Evolutionary conservation across 2,797 vertebrate genomes (phyloP).

Genomic region (Loriculus beryllinus): DNA sequence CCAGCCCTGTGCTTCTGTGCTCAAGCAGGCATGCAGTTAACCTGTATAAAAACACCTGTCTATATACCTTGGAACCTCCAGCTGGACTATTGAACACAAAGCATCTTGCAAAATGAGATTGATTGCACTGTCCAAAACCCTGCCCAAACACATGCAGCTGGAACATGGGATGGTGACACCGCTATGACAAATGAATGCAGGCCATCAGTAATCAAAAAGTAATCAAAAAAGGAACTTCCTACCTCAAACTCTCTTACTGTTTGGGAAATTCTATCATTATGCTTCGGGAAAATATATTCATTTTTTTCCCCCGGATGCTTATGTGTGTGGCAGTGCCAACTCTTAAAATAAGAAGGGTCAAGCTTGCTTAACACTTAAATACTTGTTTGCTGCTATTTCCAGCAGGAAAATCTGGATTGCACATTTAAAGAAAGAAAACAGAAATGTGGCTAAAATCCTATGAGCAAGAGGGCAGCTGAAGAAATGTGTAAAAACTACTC

Average conservation of each 20-base stretch:
- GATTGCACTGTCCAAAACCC: background rate
- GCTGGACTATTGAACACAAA: background rate
- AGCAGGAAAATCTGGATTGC: background rate
- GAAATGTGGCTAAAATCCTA: background rate
- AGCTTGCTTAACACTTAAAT: background rate
- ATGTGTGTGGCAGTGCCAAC: background rate
- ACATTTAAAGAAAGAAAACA: background rate
- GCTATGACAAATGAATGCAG: background rate
- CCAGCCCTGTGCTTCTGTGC: background rate
- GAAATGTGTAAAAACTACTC: background rate
- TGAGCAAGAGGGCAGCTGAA: background rate
- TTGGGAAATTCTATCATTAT: background rate
- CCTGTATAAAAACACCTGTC: background rate
- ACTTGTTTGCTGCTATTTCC: background rate
- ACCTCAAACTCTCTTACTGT: rapidly evolving
- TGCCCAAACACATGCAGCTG: background rate
- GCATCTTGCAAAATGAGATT: background rate
- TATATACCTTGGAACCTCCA: background rate
- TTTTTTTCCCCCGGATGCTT: background rate
- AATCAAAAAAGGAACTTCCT: background rate
- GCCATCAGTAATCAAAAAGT: background rate
- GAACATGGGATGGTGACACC: background rate
- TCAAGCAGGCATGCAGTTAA: background rate
- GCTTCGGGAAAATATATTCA: background rate
- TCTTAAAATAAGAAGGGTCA: background rate